Evolutionary conservation across 2,888 invertebrate species (phyloP), one percentile per base, ranked within the genome.

Genomic region (Nasonia oneida): DNA sequence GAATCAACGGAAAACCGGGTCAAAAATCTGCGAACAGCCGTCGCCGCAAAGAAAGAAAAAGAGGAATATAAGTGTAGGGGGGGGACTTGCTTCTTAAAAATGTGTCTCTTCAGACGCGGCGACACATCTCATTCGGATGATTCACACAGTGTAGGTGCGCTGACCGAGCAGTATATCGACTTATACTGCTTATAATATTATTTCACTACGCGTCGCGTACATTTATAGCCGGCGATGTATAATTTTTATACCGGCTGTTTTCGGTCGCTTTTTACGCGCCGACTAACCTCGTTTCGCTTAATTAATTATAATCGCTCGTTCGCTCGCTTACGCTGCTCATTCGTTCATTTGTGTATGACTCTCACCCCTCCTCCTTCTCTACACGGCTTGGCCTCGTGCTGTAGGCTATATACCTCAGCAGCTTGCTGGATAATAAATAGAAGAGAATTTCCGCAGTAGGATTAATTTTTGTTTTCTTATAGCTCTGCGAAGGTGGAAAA

Each of bases 241-340:
- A 29, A 29, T n/a, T n/a, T 4, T 2, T 33, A 29, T 37, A 15
- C 10, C 1, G 0, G 50, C n/a, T 23, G 29, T 71, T 73, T 80
- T 61, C 42, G 81, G 61, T n/a, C 57, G 8, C 33, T 74, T 61
- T 74, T 81, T 64, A n/a, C 74, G 61, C 74, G 61, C n/a, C 81
- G 81, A 39, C 42, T 81, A 81, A 81, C 81, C 81, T 81, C 74
- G 81, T 74, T 81, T 81, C 64, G 74, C 29, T 74, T 81, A 74
- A 81, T 81, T 81, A 81, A 81, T 71, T 73, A 81, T 81, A 73
- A 73, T 81, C 73, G 8, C 14, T 53, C 78, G 18, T 33, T 42
- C 39, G 14, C 57, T 12, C 39, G 14, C 57, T 12, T 23, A 23
- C 75, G 37, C 39, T 61, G 47, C 47, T 47, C 47, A 61, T 61